phyloP scores from a whole-genome alignment of 2,888 invertebrate species.

The Leptarthrus brevirostris region DNA sequence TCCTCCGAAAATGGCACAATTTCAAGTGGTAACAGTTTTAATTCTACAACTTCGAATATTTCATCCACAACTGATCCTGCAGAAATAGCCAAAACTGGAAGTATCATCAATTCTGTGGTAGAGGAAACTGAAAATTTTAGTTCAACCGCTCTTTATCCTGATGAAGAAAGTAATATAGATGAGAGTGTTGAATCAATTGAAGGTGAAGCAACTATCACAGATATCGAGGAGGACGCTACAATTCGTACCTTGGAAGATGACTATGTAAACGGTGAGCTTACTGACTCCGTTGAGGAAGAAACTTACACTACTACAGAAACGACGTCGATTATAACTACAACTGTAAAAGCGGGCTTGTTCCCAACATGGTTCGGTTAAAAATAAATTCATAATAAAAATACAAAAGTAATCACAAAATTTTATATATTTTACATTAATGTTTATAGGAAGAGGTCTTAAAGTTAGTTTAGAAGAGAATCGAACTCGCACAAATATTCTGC shows the following conservation, averaged over 20 bases:
- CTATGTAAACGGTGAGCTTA: not conserved
- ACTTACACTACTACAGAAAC: not conserved
- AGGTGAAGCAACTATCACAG: not conserved
- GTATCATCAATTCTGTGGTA: too few species aligned
- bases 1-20: too few species aligned
- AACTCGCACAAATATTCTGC: too few species aligned
- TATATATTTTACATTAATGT: too few species aligned
- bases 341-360: not conserved
- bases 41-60: too few species aligned
- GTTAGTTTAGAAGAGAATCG: too few species aligned
- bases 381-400: not conserved
- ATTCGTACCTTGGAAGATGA: not conserved
- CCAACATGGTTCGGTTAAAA: not conserved
- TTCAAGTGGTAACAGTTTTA: too few species aligned
- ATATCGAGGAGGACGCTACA: not conserved
- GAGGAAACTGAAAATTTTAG: not conserved
- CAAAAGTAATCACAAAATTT: too few species aligned
- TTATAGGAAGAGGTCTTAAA: too few species aligned
- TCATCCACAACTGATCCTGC: too few species aligned
- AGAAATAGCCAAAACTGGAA: too few species aligned
- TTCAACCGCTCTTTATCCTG: not conserved
- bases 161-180: not conserved
- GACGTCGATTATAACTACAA: not conserved
- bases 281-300: slow-evolving; percentile 5
- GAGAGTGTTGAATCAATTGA: not conserved